Evolutionary conservation across 1,140 invertebrate genomes (phyloP), one percentile per base, ranked within the genome.

Genomic region (Caenorhabditis remanei): DNA sequence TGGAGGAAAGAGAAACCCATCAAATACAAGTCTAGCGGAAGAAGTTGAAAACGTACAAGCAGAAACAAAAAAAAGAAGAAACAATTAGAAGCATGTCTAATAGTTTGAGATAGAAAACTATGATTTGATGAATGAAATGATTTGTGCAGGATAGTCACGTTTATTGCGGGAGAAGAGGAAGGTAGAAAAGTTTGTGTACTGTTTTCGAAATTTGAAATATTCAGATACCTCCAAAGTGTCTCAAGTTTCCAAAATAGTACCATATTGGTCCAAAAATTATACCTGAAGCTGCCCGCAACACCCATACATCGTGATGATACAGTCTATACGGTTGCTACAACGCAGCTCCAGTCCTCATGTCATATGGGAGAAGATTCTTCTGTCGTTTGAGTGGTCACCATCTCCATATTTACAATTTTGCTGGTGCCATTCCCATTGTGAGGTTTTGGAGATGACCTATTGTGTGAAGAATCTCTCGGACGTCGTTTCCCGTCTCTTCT

Each of bases 261-360:
- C 41, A 46, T 0, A 3, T 13, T 46, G 5, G 43, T 16, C 41
- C 6, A 71, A 43, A 71, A 46, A 16, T 43, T 46, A 71, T n/a
- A 46, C 40, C 71, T 79, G 71, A 53, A 79, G 46, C 46, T 79
- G 46, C 71, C 71, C 46, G 71, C 71, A 53, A 53, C 67, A 79
- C 46, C 46, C 71, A 79, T 79, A 79, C 46, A 79, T 50, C n/a
- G 53, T 71, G 65, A 71, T 67, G 19, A 67, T 4, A 75, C 41
- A 75, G 41, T 79, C 46, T 50, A 79, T 50, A 79, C 19, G 71
- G 71, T 79, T 79, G 71, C 71, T 21, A 79, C 71, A n/a, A 21
- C 7, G n/a, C 71, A 79, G n/a, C 46, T 50, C 71, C 71, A 79
- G 71, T 79, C 71, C 46, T 79, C 46, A 79, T 79, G 71, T 79